A percentile compares a stretch with the other conserved stretches of the same genome.
phyloP scores from a whole-genome alignment of 2,888 invertebrate genomes.

The Drosophila prostipennis region DNA sequence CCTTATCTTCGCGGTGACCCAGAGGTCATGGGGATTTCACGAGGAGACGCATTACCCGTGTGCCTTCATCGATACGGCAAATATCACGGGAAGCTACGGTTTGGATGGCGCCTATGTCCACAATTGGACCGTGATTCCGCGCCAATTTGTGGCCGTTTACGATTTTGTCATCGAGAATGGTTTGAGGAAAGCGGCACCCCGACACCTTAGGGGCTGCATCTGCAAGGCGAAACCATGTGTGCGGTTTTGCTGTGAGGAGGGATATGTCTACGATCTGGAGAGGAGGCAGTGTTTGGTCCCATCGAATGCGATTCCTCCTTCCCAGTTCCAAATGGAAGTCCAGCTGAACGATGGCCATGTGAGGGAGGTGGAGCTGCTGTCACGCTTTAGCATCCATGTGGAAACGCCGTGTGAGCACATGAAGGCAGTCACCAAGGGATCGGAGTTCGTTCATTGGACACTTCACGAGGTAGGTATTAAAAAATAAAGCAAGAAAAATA shows the following conservation, averaged over 20 bases:
- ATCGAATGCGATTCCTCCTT: slow-evolving; percentile 6
- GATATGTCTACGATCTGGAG: slow-evolving; percentile 63
- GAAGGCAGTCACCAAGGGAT: slow-evolving; percentile 58
- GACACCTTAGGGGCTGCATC: slow-evolving; percentile 81
- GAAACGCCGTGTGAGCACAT: slow-evolving; percentile 75
- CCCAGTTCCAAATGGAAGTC: slow-evolving; percentile 49
- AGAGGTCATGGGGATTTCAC: slow-evolving; percentile 39
- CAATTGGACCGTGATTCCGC: slow-evolving; percentile 77
- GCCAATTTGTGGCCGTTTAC: slow-evolving; percentile 71
- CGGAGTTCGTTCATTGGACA: slow-evolving; percentile 55
- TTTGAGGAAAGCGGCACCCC: slow-evolving; percentile 61
- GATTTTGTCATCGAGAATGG: slow-evolving; percentile 79
- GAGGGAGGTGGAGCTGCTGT: slow-evolving; percentile 32
- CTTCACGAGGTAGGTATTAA: slow-evolving; percentile 54
- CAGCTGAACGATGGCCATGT: slow-evolving; percentile 57
- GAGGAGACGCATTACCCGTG: slow-evolving; percentile 77
- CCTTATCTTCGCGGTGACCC: slow-evolving; percentile 20
- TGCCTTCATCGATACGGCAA: slow-evolving; percentile 80
- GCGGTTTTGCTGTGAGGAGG: slow-evolving; percentile 81
- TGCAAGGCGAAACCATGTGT: slow-evolving; percentile 81
- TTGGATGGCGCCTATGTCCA: slow-evolving; percentile 70
- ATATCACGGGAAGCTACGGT: slow-evolving; percentile 76
- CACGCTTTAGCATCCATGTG: slow-evolving; percentile 62
- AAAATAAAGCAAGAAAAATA: no score
- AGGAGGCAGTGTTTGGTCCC: slow-evolving; percentile 43